Conservation (phyloP, 2,888 invertebrate genomes). For the Argyra leucocephala region DNA sequence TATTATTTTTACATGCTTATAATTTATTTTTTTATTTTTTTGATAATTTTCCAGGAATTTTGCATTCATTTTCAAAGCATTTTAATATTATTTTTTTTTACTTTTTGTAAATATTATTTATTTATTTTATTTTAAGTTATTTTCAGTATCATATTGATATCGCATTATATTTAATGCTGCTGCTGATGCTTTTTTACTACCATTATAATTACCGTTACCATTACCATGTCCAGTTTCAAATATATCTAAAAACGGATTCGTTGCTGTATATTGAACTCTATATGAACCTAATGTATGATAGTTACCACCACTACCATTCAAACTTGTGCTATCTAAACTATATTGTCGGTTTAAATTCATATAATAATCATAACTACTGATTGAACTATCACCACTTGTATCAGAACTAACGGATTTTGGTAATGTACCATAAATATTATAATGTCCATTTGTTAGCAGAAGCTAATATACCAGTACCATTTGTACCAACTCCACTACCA, state of each 20-base stretch:
- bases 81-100: background rate
- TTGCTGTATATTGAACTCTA: slow-evolving; percentile 44
- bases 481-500: slow-evolving; percentile 17
- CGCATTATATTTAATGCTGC: slow-evolving; percentile 11
- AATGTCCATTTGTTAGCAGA: slow-evolving; percentile 28
- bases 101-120: background rate
- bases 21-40: no score
- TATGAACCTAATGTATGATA: slow-evolving; percentile 43
- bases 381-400: slow-evolving; percentile 41
- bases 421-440: slow-evolving; percentile 41
- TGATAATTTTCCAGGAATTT: background rate
- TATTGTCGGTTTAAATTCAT: slow-evolving; percentile 27
- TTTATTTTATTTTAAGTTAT: slow-evolving; percentile 38
- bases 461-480: slow-evolving; percentile 16
- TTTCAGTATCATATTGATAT: slow-evolving; percentile 40
- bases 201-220: slow-evolving; percentile 18
- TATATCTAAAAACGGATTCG: slow-evolving; percentile 43
- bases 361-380: slow-evolving; percentile 42
- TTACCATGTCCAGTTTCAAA: slow-evolving; percentile 35
- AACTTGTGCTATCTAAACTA: slow-evolving; percentile 12
- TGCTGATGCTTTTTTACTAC: slow-evolving; percentile 11
- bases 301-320: slow-evolving; percentile 30
- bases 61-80: slow-evolving; percentile 1
- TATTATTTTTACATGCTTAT: background rate
- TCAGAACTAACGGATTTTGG: slow-evolving; percentile 35